Percentiles rank a stretch among this genome's conserved stretches.
Conservation (phyloP, 2,113 vertebrate genomes). For the Corvus hawaiiensis region DNA sequence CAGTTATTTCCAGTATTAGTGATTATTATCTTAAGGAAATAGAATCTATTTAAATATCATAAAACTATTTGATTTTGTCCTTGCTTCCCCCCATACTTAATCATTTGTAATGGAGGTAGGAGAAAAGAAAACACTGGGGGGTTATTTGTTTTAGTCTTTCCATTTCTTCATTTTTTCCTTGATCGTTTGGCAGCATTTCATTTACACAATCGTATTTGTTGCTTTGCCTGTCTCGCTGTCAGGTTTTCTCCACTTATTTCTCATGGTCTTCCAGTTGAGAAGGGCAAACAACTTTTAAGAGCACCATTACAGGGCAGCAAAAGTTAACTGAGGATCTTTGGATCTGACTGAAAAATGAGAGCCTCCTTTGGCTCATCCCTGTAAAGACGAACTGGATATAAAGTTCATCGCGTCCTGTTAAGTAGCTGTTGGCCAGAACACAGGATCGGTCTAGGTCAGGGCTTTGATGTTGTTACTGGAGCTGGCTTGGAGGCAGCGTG, state of each 20-base stretch:
- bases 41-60: background rate
- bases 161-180: background rate
- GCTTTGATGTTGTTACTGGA: slow-evolving; percentile 39
- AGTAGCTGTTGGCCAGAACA: background rate
- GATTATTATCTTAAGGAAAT: background rate
- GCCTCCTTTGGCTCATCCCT: background rate
- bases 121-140: background rate
- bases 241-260: background rate
- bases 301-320: background rate
- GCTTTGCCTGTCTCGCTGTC: background rate
- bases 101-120: background rate
- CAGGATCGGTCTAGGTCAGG: background rate
- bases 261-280: background rate
- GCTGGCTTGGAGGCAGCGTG: background rate
- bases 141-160: background rate
- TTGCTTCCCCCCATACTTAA: background rate
- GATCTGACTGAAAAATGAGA: background rate
- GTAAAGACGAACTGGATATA: background rate
- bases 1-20: background rate
- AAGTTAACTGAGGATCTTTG: background rate
- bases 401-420: slow-evolving; percentile 1
- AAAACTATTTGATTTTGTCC: background rate
- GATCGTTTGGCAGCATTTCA: background rate
- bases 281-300: background rate
- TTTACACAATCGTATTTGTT: background rate